Percentiles rank a stretch among this genome's conserved stretches.
Conservation (phyloP, 1,140 invertebrate genomes). For the Meloidogyne floridensis region DNA sequence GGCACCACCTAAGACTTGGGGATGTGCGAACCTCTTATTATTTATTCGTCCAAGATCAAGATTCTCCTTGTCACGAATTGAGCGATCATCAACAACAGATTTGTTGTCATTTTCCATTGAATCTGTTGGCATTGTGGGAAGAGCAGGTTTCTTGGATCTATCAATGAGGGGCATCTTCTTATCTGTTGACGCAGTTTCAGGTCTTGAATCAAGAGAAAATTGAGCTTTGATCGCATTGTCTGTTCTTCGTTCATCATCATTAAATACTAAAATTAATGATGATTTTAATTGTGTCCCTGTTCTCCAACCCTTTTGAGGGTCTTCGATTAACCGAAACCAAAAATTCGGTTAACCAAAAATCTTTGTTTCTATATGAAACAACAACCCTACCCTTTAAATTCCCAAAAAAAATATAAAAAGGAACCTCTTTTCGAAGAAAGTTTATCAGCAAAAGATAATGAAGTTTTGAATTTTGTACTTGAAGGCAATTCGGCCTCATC, state of each 20-base stretch:
- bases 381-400: too few relatives aligned
- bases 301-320: too few relatives aligned
- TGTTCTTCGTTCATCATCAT: background rate
- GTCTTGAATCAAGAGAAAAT: background rate
- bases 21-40: background rate
- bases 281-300: too few relatives aligned
- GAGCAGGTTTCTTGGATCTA: background rate
- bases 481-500: background rate
- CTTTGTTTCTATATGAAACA: too few relatives aligned
- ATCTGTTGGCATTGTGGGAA: background rate
- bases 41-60: background rate
- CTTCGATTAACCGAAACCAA: too few relatives aligned
- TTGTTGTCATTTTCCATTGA: background rate
- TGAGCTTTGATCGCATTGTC: background rate
- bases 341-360: too few relatives aligned
- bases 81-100: background rate
- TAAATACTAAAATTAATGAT: background rate
- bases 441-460: background rate
- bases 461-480: background rate
- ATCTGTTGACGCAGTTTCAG: background rate
- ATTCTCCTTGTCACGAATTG: slow-evolving; percentile 26
- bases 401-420: background rate
- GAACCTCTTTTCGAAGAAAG: background rate
- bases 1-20: slow-evolving; percentile 21
- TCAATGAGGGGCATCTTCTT: background rate